These are phyloP conservation scores for Thaumatotibia leucotreta DNA, from an alignment of 1,140 invertebrate genomes.

Conservation along the genomic window DNA sequence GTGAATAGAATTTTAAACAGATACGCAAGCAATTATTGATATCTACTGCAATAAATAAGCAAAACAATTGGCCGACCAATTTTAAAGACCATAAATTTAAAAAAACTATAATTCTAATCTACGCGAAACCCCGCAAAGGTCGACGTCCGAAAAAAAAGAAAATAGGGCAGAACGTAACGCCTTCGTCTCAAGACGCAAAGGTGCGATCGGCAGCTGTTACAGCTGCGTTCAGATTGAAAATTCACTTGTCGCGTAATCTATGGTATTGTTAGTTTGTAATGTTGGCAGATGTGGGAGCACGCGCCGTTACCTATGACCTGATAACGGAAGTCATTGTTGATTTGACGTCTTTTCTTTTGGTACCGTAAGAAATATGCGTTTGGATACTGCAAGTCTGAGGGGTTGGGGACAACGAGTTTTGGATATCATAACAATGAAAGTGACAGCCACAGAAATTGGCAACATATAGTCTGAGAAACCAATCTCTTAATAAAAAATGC, in stretches of 20 bases:
- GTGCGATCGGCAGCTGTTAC: slow-evolving; percentile 26
- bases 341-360: neutral
- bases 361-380: neutral
- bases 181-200: slow-evolving; percentile 31
- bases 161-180: slow-evolving; percentile 18
- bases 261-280: slow-evolving; percentile 7
- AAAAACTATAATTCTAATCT: neutral
- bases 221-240: slow-evolving; percentile 28
- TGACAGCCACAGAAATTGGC: neutral
- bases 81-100: too few relatives aligned
- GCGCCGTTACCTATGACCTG: slow-evolving; percentile 19
- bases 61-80: too few relatives aligned
- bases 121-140: slow-evolving; percentile 17
- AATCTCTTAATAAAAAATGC: too few relatives aligned
- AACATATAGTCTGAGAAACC: too few relatives aligned
- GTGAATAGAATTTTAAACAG: neutral
- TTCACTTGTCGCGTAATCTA: slow-evolving; percentile 29
- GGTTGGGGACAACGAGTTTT: neutral
- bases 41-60: too few relatives aligned
- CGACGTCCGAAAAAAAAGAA: slow-evolving; percentile 16
- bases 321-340: neutral
- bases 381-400: neutral
- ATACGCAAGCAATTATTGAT: neutral
- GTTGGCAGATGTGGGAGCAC: slow-evolving; percentile 26
- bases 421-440: neutral